These are phyloP conservation scores for Clytia hemisphaerica DNA, from an alignment of 30 jellyfish, hydroid and myxozoan genomes.

Conservation along the genomic window DNA sequence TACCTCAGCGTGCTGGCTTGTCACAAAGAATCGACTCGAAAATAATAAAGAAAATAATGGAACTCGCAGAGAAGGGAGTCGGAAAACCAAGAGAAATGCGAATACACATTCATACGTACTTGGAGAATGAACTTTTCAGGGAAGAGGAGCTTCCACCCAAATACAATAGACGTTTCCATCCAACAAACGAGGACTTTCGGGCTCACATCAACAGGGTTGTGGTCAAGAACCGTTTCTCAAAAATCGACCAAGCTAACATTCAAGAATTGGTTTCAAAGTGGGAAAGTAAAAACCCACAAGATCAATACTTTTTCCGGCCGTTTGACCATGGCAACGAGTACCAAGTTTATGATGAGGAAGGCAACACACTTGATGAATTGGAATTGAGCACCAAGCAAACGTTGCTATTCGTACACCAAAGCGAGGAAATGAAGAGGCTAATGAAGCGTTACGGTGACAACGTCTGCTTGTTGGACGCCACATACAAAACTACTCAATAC, in stretches of 20 bases:
- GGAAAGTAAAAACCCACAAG: constrained; percentile 2
- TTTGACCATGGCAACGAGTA: too few species aligned
- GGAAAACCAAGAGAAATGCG: constrained; percentile 7
- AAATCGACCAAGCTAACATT: constrained; percentile 9
- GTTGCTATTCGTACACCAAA: background rate
- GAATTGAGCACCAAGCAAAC: background rate
- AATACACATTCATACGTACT: background rate
- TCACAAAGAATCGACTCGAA: background rate
- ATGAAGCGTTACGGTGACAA: background rate
- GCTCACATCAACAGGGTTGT: background rate
- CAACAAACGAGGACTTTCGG: constrained; percentile 5
- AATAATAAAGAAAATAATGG: background rate
- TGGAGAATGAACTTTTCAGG: background rate
- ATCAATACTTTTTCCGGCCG: background rate
- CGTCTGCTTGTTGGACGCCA: constrained; percentile 14
- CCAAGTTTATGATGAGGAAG: too few species aligned
- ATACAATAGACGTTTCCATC: background rate
- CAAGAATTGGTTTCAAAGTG: constrained; percentile 1
- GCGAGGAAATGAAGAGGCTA: constrained; percentile 2
- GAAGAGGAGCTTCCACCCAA: background rate
- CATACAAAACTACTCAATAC: constrained; percentile 5
- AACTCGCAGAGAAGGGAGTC: constrained; percentile 3
- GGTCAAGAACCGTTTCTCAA: constrained; percentile 6
- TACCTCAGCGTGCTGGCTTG: background rate
- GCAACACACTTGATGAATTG: too few species aligned